Conservation (phyloP, 2,797 vertebrate species). For the Psittacula echo region DNA sequence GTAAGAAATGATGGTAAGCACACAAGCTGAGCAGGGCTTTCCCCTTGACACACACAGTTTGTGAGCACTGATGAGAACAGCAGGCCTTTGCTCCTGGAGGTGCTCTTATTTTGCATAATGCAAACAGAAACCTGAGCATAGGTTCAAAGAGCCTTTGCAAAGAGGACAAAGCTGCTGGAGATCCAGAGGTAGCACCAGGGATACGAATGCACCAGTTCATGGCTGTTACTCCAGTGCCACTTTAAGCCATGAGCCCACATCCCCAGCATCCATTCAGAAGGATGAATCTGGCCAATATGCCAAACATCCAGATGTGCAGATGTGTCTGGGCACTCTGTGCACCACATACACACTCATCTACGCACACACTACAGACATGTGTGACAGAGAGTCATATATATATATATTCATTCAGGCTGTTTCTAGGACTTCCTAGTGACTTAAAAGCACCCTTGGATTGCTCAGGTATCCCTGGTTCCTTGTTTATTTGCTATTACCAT, state of each 20-base stretch:
- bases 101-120: neutral
- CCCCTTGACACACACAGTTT: neutral
- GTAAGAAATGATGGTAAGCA: neutral
- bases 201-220: fast-evolving
- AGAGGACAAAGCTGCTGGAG: neutral
- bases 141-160: neutral
- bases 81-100: neutral
- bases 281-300: neutral
- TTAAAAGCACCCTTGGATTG: neutral
- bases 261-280: fast-evolving
- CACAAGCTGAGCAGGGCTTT: neutral
- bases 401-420: neutral
- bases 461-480: neutral
- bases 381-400: neutral
- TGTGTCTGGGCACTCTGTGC: neutral
- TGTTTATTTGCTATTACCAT: fast-evolving
- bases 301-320: neutral
- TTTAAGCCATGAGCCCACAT: neutral
- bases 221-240: neutral
- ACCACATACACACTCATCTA: no score
- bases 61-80: neutral
- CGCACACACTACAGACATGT: fast-evolving
- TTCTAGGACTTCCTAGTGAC: neutral
- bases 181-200: neutral
- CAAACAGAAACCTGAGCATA: neutral